Evolutionary conservation across 1,140 invertebrate genomes (phyloP).

Genomic region (Doryteuthis pealeii): DNA sequence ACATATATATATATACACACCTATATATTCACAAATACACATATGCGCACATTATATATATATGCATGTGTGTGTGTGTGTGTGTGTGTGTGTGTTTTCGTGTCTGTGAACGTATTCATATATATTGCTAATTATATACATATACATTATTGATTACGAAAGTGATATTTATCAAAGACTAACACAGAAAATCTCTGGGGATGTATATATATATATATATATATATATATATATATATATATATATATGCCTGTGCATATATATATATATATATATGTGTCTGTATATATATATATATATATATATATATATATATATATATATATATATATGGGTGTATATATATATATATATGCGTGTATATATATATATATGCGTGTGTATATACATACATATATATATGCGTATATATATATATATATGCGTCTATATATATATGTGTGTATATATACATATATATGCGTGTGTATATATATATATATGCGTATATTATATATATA

Average conservation of each 20-base stretch:
- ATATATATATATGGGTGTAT: neutral
- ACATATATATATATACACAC: neutral
- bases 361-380: neutral
- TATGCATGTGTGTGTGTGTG: neutral
- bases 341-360: neutral
- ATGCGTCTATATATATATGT: neutral
- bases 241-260: neutral
- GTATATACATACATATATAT: constrained; percentile 1
- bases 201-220: neutral
- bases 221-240: neutral
- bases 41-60: neutral
- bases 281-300: neutral
- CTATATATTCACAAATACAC: neutral
- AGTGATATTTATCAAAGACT: too few relatives aligned
- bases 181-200: too few relatives aligned
- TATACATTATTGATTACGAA: too few relatives aligned
- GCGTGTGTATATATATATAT: neutral
- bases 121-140: too few relatives aligned
- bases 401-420: neutral
- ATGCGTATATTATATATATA: neutral
- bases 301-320: neutral
- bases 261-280: neutral
- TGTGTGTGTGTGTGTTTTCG: neutral
- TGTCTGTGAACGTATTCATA: too few relatives aligned
- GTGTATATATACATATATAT: neutral